Percentiles rank a stretch among this genome's conserved stretches.
phyloP scores from a whole-genome alignment of 2,113 vertebrate genomes.

The Psephotus haematonotus region DNA sequence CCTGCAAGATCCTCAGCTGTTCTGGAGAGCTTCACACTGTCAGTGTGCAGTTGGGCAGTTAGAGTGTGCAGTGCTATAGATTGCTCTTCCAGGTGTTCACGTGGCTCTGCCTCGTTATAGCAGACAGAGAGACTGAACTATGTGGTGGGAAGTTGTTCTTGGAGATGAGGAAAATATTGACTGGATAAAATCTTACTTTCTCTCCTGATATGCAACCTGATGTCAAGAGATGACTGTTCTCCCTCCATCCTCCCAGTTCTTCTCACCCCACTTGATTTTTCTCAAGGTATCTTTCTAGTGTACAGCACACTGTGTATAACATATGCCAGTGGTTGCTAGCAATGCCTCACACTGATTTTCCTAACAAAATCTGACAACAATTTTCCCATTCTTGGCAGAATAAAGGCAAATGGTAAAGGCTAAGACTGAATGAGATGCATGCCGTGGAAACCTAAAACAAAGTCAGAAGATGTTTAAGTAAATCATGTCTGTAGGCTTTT shows the following conservation, averaged over 20 bases:
- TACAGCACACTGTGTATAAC: not conserved
- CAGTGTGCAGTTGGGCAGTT: not conserved
- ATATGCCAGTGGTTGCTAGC: not conserved
- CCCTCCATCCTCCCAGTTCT: not conserved
- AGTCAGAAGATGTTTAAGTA: not conserved
- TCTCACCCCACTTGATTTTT: not conserved
- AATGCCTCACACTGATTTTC: not conserved
- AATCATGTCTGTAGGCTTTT: not conserved
- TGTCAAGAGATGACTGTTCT: not conserved
- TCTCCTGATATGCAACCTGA: not conserved
- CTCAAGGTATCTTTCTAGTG: not conserved
- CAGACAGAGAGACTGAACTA: not conserved
- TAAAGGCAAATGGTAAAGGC: not conserved
- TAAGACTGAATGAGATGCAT: not conserved
- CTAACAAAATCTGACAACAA: not conserved
- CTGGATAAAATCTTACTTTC: not conserved
- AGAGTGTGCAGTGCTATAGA: not conserved
- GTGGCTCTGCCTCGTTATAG: not conserved
- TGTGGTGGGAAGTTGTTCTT: not conserved
- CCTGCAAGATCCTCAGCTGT: not conserved
- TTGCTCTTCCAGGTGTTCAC: not conserved
- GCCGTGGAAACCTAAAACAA: not conserved
- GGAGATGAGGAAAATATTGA: not conserved
- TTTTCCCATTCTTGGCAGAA: not conserved
- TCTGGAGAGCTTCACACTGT: not conserved